Conservation (phyloP, 2,888 invertebrate genomes). For the Agonopterix subpropinquella region DNA sequence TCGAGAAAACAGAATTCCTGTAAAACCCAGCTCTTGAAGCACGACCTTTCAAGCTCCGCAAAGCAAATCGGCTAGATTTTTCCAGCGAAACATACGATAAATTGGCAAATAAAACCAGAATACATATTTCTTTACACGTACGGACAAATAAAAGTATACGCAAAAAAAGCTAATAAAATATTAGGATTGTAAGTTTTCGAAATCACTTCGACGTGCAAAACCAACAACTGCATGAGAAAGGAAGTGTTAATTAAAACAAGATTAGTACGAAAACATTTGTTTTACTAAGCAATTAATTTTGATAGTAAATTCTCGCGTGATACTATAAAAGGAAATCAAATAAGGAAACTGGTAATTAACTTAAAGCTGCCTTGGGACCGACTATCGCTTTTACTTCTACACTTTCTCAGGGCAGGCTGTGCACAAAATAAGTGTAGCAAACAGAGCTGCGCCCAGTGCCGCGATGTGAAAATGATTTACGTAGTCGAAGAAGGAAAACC, state of each 20-base stretch:
- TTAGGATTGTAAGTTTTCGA: background rate
- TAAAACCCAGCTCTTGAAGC: constrained; percentile 19
- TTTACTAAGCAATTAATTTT: no score
- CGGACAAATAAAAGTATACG: no score
- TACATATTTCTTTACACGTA: constrained; percentile 13
- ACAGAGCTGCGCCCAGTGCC: constrained; percentile 12
- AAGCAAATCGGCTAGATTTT: constrained; percentile 40
- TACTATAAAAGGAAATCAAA: constrained; percentile 3
- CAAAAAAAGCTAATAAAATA: no score
- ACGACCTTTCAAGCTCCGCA: constrained; percentile 24
- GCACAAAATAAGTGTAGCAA: constrained; percentile 30
- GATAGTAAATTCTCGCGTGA: background rate
- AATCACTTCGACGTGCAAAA: background rate
- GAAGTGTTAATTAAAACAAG: background rate
- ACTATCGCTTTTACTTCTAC: constrained; percentile 21
- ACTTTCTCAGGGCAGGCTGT: constrained; percentile 29
- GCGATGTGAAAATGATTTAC: constrained; percentile 63
- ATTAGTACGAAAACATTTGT: no score
- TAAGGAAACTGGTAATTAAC: constrained; percentile 21
- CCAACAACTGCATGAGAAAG: background rate
- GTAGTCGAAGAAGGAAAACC: constrained; percentile 48
- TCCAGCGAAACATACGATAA: constrained; percentile 34
- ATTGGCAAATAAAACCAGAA: constrained; percentile 35
- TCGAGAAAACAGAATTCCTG: constrained; percentile 31
- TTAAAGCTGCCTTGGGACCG: constrained; percentile 8